Evolutionary conservation across 2,113 vertebrate species (phyloP).

Genomic region (Solenodon paradoxus): DNA sequence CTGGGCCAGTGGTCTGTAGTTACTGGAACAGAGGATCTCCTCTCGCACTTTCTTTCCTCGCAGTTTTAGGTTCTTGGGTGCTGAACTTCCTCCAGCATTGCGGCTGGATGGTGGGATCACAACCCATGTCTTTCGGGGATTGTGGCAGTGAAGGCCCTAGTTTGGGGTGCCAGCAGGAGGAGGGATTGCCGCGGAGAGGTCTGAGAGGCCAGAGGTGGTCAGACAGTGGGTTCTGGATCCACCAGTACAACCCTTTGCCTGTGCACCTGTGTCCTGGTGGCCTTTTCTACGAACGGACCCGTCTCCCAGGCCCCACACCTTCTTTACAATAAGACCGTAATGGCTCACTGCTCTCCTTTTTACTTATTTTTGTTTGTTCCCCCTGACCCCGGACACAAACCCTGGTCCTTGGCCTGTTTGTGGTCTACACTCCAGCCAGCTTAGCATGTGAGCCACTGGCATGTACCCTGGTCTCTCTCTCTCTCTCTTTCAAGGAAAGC

Average conservation of each 20-base stretch:
- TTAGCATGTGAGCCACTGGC: too few relatives aligned
- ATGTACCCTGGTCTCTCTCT: too few relatives aligned
- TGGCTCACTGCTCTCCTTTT: too few relatives aligned
- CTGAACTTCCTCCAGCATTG: background rate
- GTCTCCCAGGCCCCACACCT: rapidly evolving
- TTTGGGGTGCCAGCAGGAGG: background rate
- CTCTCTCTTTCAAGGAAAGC: too few relatives aligned
- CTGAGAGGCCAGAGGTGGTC: background rate
- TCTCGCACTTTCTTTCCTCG: background rate
- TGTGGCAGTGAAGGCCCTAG: background rate
- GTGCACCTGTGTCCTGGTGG: background rate
- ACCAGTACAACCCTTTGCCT: too few relatives aligned
- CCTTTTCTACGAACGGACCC: background rate
- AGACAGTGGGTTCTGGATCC: background rate
- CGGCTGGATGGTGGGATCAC: too few relatives aligned
- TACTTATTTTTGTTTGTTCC: too few relatives aligned
- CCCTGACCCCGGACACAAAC: too few relatives aligned
- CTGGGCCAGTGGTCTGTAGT: rapidly evolving
- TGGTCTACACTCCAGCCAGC: too few relatives aligned
- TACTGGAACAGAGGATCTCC: background rate
- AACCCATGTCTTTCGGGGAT: background rate
- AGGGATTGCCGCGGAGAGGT: background rate
- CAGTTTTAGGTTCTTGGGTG: background rate
- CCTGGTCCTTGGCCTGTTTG: too few relatives aligned
- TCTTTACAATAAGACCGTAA: too few relatives aligned